Evolutionary conservation across 1,140 invertebrate species (phyloP), one percentile per base, ranked within the genome.

Genomic region (Hormaphis cornu): DNA sequence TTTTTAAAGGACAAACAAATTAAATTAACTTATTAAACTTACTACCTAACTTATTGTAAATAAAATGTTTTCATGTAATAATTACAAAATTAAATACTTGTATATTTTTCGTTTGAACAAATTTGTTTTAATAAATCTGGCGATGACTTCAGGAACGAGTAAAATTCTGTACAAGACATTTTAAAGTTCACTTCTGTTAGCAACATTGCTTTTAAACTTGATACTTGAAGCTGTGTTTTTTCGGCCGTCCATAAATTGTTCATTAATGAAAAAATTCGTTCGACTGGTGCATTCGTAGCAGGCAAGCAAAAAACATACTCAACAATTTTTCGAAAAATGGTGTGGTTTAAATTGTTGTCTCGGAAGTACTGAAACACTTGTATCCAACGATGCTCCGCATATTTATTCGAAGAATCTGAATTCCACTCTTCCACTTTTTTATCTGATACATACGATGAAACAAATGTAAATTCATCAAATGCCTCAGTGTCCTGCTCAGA

Each of bases 391-490:
- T 54, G 30, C 52, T 54, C 53, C 53, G 30, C 30, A 56, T 56
- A 56, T 56, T 56, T 56, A 56, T 56, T 56, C 53, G 53, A 56
- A 56, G 30, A 56, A 56, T 56, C 30, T 56, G 53, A 56, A 56
- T 56, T 56, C 53, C 30, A 35, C 30, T 35, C n/a, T n/a, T 56
- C 30, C 14, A 35, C 53, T 56, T 35, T 56, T 56, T 54, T 54
- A 20, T 18, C 52, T 54, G 52, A 54, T 54, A 54, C 52, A 54
- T 54, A 54, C 52, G 24, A 54, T 35, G 28, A 54, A 30, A 54
- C 30, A 18, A 54, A 28, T 54, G 30, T 54, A 54, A 54, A 54
- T 54, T 54, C 30, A 26, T 54, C 52, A 54, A 54, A 54, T 54
- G 52, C 52, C 52, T 35, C 52, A 54, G 52, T 18, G 30, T 54